phyloP scores from a whole-genome alignment of 2,888 invertebrate genomes.

The Ceratothoa steindachneri region DNA sequence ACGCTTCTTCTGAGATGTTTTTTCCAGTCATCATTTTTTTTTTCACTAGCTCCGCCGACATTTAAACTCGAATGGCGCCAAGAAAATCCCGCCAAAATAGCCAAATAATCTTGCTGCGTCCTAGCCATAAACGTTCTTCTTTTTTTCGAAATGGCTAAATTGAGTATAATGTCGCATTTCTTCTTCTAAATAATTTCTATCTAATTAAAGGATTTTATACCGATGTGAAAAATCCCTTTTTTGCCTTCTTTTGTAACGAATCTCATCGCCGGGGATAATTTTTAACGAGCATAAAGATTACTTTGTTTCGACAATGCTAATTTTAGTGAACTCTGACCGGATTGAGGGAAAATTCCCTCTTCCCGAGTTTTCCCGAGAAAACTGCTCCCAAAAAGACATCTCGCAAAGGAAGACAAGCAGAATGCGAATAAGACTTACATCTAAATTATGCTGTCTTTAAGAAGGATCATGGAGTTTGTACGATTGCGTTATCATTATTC shows the following conservation, averaged over 20 bases:
- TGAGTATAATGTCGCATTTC: background rate
- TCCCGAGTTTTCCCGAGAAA: background rate
- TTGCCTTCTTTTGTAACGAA: background rate
- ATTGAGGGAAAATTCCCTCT: background rate
- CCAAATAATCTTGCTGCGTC: slow-evolving; percentile 1
- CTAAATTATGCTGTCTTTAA: slow-evolving; percentile 12
- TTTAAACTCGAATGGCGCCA: slow-evolving; percentile 8
- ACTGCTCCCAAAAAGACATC: slow-evolving; percentile 2
- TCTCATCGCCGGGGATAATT: background rate
- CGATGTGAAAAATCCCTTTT: slow-evolving; percentile 6
- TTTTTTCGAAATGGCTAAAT: slow-evolving; percentile 3
- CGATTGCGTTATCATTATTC: slow-evolving; percentile 11
- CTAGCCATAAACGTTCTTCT: background rate
- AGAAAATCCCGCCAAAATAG: slow-evolving; percentile 13
- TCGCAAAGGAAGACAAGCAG: background rate
- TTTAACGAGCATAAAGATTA: background rate
- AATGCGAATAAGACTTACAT: slow-evolving; percentile 6
- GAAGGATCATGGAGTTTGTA: slow-evolving; percentile 4
- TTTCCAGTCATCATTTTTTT: background rate
- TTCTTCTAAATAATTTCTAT: slow-evolving; percentile 13
- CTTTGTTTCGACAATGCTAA: slow-evolving; percentile 6
- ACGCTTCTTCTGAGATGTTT: too few species aligned
- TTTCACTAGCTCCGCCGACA: background rate
- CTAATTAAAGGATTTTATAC: slow-evolving; percentile 10
- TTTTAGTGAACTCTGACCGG: slow-evolving; percentile 6